Base-by-base conservation (phyloP, 1,140 invertebrate genomes). In the Neodiprion virginianus region DNA sequence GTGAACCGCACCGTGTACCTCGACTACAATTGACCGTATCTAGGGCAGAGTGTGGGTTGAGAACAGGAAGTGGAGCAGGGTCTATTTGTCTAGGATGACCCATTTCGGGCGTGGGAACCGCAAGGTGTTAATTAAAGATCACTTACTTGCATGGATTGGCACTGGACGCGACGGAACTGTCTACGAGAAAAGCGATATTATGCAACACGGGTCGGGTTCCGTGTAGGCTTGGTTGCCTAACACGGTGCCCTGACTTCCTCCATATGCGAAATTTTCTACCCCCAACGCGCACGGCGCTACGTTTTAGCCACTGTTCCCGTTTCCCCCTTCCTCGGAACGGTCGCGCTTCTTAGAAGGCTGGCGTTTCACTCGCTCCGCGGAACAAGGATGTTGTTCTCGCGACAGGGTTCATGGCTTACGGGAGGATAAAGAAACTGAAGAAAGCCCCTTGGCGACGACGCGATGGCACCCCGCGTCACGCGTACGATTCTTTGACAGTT, bases 321-420 rank as follows among this genome's bases (percentile, higher is more conserved):
- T 61, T 12, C 75, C 70, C 66, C 61, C 71, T 69, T 48, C 69
- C 70, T 70, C 74, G 53, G 70, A 74, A 72, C 47, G 71, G 67
- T 73, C 49, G 21, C 73, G 28, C 70, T 70, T 72, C 80, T 75
- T 77, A 77, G 80, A 82, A 82, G 78, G 67, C 79, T 78, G 77
- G 74, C 74, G 48, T 80, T 79, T 78, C 76, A 17, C 48, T 80
- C 49, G 72, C 71, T 66, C 66, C 73, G 72, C 28, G 61, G 65
- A 69, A 21, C 72, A 72, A 66, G 75, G 69, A 49, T 28, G 14
- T 12, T 21, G 53, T 72, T 11, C 8, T 28, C 8, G 0, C 9
- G 69, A 40, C 48, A 73, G 28, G n/a, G 28, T 40, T 40, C 28
- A 40, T 40, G 28, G 28, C 28, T 40, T 40, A 40, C 28, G 28